Base-by-base conservation (phyloP, 2,113 vertebrate genomes). In the Gila orcuttii region DNA sequence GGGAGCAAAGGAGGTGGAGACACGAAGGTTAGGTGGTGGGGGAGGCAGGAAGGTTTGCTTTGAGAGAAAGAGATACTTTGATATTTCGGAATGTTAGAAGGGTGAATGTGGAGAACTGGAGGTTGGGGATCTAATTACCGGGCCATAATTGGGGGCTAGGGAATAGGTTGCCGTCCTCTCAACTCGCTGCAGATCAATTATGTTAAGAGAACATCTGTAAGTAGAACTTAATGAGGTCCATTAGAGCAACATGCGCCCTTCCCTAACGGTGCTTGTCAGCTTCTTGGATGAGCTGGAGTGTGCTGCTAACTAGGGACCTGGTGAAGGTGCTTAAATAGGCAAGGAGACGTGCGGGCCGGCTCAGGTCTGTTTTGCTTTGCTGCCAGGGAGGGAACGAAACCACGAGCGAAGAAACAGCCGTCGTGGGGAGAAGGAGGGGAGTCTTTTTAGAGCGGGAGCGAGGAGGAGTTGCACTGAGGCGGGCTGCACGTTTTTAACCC, bases 151-250 rank as follows among this genome's bases (percentile, higher is more conserved):
- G 98, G 98, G 97, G 97, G 97, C 97, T 99, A 96, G 98, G 98
- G 98, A 99, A 99, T 99, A 97, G 97, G 97, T 96, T 97, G 96
- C 97, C 97, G 97, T 96, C 97, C 97, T 99, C 98, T 99, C 97
- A 97, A 98, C 97, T 98, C 98, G 96, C 97, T 96, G 96, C 97
- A 98, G 98, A 99, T 99, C 98, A 99, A 99, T 99, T 99, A 99
- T 99, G 98, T 98, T 99, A 99, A 99, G 97, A 99, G 98, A 99
- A 99, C 98, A 99, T 99, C 98, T 99, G 98, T 99, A 99, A 99
- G 98, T 98, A 98, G 97, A 98, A 96, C 98, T 98, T 99, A 99
- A 99, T 99, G 98, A 99, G 98, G 96, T 98, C 97, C 97, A 99
- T 99, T 99, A 99, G 97, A 99, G 97, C 97, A 97, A 97, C 98